Percentiles rank a stretch among this genome's conserved stretches.
Evolutionary conservation across 2,797 vertebrate species (phyloP).

Genomic region (Enteromius fasciolatus): DNA sequence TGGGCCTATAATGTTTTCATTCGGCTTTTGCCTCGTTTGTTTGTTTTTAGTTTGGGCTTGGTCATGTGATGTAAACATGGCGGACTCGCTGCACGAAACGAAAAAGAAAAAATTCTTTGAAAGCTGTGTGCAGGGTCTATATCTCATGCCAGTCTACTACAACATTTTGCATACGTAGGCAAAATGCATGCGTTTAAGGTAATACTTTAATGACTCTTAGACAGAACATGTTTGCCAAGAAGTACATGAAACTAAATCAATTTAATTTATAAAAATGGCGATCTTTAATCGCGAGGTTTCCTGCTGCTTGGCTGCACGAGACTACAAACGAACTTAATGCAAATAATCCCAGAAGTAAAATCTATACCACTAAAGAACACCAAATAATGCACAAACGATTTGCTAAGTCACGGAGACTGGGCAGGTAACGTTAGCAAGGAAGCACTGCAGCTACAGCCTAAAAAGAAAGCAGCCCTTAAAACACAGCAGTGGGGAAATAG

Average conservation of each 20-base stretch:
- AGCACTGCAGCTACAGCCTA: not conserved
- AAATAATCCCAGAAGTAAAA: not conserved
- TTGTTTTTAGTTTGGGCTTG: not conserved
- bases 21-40: not conserved
- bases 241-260: not conserved
- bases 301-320: not conserved
- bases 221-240: not conserved
- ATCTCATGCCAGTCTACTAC: not conserved
- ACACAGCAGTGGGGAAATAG: not conserved
- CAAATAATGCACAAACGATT: not conserved
- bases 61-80: constrained; percentile 23
- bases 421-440: not conserved
- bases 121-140: not conserved
- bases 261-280: not conserved
- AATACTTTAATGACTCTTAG: not conserved
- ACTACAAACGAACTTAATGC: not conserved
- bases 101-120: not conserved
- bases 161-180: not conserved
- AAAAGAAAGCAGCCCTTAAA: not conserved
- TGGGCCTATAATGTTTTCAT: not conserved
- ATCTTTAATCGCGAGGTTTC: not conserved
- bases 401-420: not conserved
- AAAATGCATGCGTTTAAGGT: not conserved
- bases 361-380: no score
- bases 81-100: not conserved